phyloP scores from a whole-genome alignment of 2,113 vertebrate species.

The Rhabdomys dilectus region DNA sequence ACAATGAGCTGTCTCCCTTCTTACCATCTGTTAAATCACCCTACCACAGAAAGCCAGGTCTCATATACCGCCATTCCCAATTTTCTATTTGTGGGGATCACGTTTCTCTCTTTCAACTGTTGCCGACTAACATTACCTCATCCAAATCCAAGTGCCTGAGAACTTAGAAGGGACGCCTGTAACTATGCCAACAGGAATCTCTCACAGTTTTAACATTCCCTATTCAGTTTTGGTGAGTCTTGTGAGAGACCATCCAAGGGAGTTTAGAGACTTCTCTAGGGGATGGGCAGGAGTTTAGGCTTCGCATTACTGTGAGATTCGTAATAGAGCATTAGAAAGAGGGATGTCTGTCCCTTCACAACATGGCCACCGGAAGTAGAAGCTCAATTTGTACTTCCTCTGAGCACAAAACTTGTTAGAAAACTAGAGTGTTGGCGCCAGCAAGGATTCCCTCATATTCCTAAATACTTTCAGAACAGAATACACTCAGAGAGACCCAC shows the following conservation, averaged over 20 bases:
- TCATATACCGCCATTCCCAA: not conserved
- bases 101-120: not conserved
- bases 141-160: slow-evolving; percentile 8
- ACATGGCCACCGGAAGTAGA: not conserved
- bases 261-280: not conserved
- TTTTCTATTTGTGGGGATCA: not conserved
- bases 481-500: not conserved
- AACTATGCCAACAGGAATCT: not conserved
- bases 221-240: not conserved
- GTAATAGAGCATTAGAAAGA: not conserved
- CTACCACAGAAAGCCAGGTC: not conserved
- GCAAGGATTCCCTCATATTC: not conserved
- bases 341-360: not conserved
- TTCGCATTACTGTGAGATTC: not conserved
- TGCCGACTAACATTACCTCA: not conserved
- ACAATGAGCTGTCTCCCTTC: not conserved
- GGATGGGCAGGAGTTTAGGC: not conserved
- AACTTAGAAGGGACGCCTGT: not conserved
- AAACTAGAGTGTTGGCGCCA: not conserved
- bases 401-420: slow-evolving; percentile 12
- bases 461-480: slow-evolving; percentile 22
- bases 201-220: not conserved
- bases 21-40: not conserved
- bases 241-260: not conserved
- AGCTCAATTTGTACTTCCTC: not conserved